Evolutionary conservation across 2,888 invertebrate species (phyloP).

Genomic region (Alcis repandata): DNA sequence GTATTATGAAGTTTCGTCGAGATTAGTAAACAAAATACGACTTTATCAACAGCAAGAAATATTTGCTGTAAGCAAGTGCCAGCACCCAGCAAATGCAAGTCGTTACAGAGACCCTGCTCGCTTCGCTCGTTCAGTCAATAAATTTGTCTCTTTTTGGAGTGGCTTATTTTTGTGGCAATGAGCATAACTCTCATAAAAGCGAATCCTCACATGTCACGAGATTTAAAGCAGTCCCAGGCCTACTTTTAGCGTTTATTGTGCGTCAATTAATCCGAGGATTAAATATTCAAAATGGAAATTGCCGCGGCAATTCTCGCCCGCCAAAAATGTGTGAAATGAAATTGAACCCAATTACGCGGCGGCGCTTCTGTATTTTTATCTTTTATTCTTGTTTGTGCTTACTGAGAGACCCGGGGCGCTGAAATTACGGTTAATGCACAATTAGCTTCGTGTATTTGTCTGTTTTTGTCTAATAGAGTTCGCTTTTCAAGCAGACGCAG

Average conservation of each 20-base stretch:
- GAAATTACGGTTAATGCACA: slow-evolving; percentile 7
- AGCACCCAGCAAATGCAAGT: too few species aligned
- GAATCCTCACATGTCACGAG: slow-evolving; percentile 26
- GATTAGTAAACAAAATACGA: too few species aligned
- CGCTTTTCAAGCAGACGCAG: not conserved
- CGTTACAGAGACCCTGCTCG: too few species aligned
- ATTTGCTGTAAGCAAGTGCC: too few species aligned
- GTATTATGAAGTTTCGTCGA: too few species aligned
- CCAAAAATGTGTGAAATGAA: slow-evolving; percentile 37
- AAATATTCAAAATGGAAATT: slow-evolving; percentile 38
- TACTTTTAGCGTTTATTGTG: slow-evolving; percentile 31
- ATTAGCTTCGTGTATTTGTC: slow-evolving; percentile 18
- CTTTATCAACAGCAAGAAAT: too few species aligned
- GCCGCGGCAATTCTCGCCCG: slow-evolving; percentile 23
- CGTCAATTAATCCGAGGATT: slow-evolving; percentile 36
- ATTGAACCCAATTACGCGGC: slow-evolving; percentile 43
- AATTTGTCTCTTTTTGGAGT: too few species aligned
- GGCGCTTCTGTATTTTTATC: slow-evolving; percentile 35
- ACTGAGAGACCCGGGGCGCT: not conserved
- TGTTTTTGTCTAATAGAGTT: not conserved
- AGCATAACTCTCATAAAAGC: slow-evolving; percentile 12
- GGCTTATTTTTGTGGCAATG: not conserved
- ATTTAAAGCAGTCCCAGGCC: slow-evolving; percentile 27
- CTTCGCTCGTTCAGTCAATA: too few species aligned
- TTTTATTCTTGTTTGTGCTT: slow-evolving; percentile 29